These are phyloP conservation scores for Rhinolophus ferrumequinum DNA, from an alignment of 2,113 vertebrate species.

Conservation along the genomic window DNA sequence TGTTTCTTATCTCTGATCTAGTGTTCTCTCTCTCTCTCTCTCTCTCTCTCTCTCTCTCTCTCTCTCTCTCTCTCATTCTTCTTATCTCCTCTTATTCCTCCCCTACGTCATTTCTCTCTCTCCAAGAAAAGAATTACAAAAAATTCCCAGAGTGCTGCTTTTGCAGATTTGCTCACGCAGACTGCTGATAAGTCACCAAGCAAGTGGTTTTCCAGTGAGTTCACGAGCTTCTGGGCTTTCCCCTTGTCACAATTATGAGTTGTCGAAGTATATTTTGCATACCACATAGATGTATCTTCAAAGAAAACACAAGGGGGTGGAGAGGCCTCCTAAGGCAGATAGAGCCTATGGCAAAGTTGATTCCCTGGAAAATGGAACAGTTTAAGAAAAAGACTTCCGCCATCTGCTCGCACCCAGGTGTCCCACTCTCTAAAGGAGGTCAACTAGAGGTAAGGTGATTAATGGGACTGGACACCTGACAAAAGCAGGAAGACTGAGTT, in stretches of 20 bases:
- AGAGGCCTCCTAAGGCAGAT: background rate
- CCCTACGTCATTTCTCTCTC: background rate
- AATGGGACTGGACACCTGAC: background rate
- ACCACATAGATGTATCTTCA: background rate
- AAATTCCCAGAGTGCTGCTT: background rate
- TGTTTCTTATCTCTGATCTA: background rate
- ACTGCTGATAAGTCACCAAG: background rate
- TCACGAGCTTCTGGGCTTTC: background rate
- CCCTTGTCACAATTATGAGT: background rate
- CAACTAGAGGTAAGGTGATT: background rate
- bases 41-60: background rate
- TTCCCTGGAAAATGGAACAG: background rate
- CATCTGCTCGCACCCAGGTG: background rate
- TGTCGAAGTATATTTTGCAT: background rate
- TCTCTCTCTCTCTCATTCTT: background rate
- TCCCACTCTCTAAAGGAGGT: background rate
- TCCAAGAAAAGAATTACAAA: background rate
- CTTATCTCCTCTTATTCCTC: background rate
- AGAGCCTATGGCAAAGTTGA: background rate
- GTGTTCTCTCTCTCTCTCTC: background rate
- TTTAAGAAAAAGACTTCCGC: background rate
- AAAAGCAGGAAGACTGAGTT: background rate
- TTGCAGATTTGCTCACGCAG: background rate
- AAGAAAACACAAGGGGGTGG: background rate
- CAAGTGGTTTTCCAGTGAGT: background rate